These are phyloP conservation scores for Procambarus clarkii DNA, from an alignment of 1,140 invertebrate genomes.

Conservation along the genomic window DNA sequence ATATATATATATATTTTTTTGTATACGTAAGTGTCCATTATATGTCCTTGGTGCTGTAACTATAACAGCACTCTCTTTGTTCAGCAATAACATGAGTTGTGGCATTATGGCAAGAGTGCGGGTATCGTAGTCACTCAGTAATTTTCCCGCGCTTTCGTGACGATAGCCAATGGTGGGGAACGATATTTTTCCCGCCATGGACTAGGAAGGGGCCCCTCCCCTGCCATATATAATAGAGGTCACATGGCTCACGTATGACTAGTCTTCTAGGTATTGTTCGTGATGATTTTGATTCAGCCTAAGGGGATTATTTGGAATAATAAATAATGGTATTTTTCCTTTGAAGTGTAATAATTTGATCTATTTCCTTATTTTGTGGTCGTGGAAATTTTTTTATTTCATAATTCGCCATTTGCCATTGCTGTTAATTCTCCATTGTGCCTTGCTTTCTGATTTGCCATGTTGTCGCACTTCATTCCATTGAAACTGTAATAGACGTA, in stretches of 20 bases:
- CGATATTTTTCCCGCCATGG: conserved; percentile 23
- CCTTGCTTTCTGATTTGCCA: no score
- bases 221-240: not conserved
- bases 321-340: not conserved
- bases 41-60: no score
- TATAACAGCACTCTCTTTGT: no score
- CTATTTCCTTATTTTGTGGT: not conserved
- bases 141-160: conserved; percentile 4
- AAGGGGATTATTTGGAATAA: not conserved
- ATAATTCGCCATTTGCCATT: not conserved
- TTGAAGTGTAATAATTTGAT: not conserved
- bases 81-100: no score
- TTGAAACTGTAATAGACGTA: no score
- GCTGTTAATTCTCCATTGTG: not conserved
- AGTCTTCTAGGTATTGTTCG: not conserved
- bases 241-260: not conserved
- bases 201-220: not conserved
- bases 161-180: not conserved
- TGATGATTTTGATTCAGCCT: not conserved
- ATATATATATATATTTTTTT: no score
- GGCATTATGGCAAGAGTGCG: no score
- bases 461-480: no score
- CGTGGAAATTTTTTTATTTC: not conserved
- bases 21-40: no score
- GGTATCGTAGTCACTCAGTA: not conserved